Evolutionary conservation across 2,888 invertebrate genomes (phyloP).

Genomic region (Alloscopus bannaensis): DNA sequence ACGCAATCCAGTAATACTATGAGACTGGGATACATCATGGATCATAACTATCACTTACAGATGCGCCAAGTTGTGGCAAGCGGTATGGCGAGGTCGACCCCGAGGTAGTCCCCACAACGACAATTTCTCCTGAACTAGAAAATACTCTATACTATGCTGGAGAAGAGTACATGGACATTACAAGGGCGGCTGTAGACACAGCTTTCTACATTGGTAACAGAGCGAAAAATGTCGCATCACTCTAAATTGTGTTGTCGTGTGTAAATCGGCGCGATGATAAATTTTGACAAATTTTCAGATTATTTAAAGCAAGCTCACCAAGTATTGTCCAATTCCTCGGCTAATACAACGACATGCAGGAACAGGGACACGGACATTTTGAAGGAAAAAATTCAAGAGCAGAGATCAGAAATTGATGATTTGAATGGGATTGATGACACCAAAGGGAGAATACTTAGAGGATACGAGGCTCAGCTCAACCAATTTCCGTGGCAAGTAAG

Average conservation of each 20-base stretch:
- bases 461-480: conserved; percentile 74
- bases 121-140: conserved; percentile 48
- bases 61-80: conserved; percentile 69
- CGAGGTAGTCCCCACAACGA: conserved; percentile 40
- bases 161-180: conserved; percentile 53
- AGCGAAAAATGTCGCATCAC: conserved; percentile 9
- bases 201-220: conserved; percentile 71
- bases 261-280: not conserved
- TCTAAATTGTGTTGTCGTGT: not conserved
- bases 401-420: conserved; percentile 48
- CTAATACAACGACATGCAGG: conserved; percentile 67
- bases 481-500: conserved; percentile 76
- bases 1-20: not conserved
- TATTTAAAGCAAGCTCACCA: conserved; percentile 72
- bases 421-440: conserved; percentile 36
- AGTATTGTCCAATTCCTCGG: conserved; percentile 60
- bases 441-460: conserved; percentile 74
- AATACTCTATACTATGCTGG: conserved; percentile 18
- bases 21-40: not conserved
- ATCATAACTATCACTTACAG: conserved; percentile 36
- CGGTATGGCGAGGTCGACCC: conserved; percentile 36
- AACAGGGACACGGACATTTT: conserved; percentile 50
- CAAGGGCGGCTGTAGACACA: conserved; percentile 63
- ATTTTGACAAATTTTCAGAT: conserved; percentile 52
- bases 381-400: conserved; percentile 52